A percentile compares a stretch with the other conserved stretches of the same genome.
Evolutionary conservation across 2,113 vertebrate genomes (phyloP).

Genomic region (Melierax canorus): DNA sequence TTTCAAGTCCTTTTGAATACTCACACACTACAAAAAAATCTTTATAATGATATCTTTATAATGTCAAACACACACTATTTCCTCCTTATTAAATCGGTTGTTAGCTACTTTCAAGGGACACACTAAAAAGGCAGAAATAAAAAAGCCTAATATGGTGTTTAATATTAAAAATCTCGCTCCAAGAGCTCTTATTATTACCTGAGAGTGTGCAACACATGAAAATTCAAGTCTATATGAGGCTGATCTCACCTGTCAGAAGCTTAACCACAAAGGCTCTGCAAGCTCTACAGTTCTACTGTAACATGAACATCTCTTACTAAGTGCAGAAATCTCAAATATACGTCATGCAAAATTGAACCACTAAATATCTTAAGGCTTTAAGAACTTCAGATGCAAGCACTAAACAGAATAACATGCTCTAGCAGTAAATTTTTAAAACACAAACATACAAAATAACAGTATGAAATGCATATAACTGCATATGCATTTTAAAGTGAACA

Average conservation of each 20-base stretch:
- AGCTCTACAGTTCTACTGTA: not conserved
- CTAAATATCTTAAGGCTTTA: not conserved
- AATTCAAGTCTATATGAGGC: not conserved
- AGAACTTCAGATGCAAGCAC: not conserved
- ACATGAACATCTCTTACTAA: not conserved
- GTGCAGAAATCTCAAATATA: not conserved
- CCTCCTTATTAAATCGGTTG: not conserved
- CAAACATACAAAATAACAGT: not conserved
- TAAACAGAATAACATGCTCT: not conserved
- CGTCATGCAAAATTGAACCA: not conserved
- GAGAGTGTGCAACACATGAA: not conserved
- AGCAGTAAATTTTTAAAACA: not conserved
- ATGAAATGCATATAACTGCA: not conserved
- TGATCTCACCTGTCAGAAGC: not conserved
- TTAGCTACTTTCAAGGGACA: not conserved
- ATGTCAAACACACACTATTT: not conserved
- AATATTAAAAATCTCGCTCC: not conserved
- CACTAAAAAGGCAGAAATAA: not conserved
- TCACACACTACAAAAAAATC: not conserved
- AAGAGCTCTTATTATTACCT: not conserved
- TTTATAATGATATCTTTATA: not conserved
- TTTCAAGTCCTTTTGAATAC: not conserved
- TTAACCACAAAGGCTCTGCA: not conserved
- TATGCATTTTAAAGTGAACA: not conserved
- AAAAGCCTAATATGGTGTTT: not conserved